phyloP scores from a whole-genome alignment of 2,888 invertebrate species.

The Muscina levida region DNA sequence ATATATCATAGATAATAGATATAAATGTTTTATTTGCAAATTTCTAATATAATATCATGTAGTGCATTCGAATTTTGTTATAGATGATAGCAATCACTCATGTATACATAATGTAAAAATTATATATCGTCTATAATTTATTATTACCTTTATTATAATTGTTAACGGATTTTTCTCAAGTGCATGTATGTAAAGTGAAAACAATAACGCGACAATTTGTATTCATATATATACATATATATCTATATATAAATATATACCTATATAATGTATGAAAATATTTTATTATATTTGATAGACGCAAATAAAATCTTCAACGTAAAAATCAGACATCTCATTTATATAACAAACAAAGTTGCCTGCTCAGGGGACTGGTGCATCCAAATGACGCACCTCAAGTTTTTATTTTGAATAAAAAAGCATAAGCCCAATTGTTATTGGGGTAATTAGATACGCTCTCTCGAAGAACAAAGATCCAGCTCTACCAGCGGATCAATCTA shows the following conservation, averaged over 20 bases:
- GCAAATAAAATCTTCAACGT: constrained; percentile 51
- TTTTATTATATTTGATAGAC: constrained; percentile 66
- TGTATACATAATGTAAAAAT: constrained; percentile 60
- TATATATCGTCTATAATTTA: constrained; percentile 60
- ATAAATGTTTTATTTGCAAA: no score
- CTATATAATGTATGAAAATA: constrained; percentile 60
- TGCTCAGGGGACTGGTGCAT: no score
- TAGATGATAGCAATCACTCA: constrained; percentile 54
- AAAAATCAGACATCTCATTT: neutral
- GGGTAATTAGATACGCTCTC: neutral
- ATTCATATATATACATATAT: constrained; percentile 58
- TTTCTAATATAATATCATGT: constrained; percentile 49
- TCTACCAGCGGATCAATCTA: no score
- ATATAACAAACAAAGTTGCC: no score
- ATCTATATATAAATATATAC: no score
- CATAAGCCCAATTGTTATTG: no score
- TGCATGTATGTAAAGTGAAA: constrained; percentile 61
- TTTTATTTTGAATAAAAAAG: no score
- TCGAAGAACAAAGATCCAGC: no score
- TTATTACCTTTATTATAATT: constrained; percentile 62
- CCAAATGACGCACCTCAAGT: no score
- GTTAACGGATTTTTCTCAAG: constrained; percentile 59
- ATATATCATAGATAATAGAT: no score
- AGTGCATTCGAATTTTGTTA: constrained; percentile 64
- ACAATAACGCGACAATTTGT: constrained; percentile 42